A percentile compares a stretch with the other conserved stretches of the same genome.
These are phyloP conservation scores for Ictalurus punctatus DNA, from an alignment of 2,113 vertebrate species.

Conservation along the genomic window DNA sequence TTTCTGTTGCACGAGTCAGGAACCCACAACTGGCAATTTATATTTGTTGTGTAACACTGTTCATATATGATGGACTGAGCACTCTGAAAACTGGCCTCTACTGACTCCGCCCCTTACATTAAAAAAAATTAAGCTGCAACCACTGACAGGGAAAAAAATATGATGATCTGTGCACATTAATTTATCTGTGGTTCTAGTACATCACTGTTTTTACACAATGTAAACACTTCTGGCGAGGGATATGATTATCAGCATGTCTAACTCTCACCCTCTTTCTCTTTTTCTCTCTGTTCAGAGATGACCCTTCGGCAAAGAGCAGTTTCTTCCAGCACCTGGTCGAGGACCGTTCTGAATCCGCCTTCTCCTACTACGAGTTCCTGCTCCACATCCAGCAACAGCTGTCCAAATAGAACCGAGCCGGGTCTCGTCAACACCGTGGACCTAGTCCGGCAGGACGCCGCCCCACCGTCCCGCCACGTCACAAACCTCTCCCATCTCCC, in stretches of 20 bases:
- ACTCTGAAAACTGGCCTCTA: neutral
- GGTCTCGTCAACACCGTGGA: neutral
- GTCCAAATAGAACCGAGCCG: slow-evolving; percentile 76
- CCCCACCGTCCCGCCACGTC: slow-evolving; percentile 17
- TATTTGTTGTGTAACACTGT: neutral
- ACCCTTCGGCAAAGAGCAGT: slow-evolving; percentile 79
- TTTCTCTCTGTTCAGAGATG: slow-evolving; percentile 77
- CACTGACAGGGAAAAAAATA: neutral
- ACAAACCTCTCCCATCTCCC: slow-evolving; percentile 20
- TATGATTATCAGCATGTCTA: neutral
- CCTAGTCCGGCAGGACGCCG: slow-evolving; percentile 37
- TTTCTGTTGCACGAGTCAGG: neutral
- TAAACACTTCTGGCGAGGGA: neutral
- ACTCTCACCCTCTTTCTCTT: neutral
- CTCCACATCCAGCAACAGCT: slow-evolving; percentile 91
- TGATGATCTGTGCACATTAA: neutral
- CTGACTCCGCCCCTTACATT: neutral
- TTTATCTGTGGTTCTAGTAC: neutral
- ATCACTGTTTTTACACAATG: neutral
- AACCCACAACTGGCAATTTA: neutral
- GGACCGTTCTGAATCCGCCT: slow-evolving; percentile 87
- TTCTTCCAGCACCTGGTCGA: slow-evolving; percentile 93
- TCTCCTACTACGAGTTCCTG: slow-evolving; percentile 93
- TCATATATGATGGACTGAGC: neutral
- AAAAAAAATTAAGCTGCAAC: neutral